Conservation (phyloP, 2,888 invertebrate species). For the Dynastes maya region DNA sequence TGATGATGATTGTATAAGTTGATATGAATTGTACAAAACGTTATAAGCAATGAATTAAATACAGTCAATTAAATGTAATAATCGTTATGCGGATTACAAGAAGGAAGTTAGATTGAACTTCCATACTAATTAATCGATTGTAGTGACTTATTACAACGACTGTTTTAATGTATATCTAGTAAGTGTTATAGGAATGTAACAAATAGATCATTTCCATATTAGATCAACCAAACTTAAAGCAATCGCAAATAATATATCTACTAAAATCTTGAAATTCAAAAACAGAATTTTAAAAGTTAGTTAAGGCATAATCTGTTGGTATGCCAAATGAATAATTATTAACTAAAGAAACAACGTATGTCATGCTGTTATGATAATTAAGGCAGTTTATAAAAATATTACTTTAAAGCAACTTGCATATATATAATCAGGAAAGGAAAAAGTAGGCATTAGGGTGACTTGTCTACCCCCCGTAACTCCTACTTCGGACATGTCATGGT, state of each 20-base stretch:
- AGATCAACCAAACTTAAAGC: conserved; percentile 3
- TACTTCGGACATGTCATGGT: too few relatives aligned
- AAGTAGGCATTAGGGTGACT: too few relatives aligned
- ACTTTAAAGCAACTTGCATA: too few relatives aligned
- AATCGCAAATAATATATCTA: too few relatives aligned
- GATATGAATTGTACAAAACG: conserved; percentile 48
- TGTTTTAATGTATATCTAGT: conserved; percentile 32
- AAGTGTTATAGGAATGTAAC: conserved; percentile 31
- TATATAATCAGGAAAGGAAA: too few relatives aligned
- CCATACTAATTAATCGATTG: conserved; percentile 36
- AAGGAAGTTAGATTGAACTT: conserved; percentile 16
- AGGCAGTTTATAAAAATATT: too few relatives aligned
- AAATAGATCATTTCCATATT: conserved; percentile 19
- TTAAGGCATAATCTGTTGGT: too few relatives aligned
- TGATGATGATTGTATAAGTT: conserved; percentile 34
- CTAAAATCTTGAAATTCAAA: neutral
- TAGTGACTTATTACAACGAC: conserved; percentile 41
- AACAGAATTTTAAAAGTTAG: too few relatives aligned
- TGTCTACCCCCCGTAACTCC: too few relatives aligned
- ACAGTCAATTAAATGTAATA: conserved; percentile 51
- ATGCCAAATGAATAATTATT: too few relatives aligned
- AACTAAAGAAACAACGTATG: too few relatives aligned
- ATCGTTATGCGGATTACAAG: conserved; percentile 25
- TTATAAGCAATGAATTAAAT: conserved; percentile 49
- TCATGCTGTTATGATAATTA: too few relatives aligned